phyloP scores from a whole-genome alignment of 2,797 vertebrate species.

The Hydrophis major region DNA sequence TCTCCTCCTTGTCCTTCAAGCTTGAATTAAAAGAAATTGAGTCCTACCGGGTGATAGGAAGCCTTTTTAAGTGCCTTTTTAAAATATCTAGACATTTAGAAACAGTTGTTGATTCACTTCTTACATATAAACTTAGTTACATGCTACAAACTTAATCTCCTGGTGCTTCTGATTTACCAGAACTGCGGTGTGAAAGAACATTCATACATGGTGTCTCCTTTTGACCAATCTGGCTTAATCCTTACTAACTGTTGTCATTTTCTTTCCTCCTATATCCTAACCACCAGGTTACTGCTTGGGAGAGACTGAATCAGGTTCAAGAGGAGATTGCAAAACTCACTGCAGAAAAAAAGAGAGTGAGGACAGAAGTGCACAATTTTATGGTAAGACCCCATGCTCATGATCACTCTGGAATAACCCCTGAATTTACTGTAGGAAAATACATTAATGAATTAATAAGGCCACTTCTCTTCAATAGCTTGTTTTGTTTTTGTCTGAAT shows the following conservation, averaged over 20 bases:
- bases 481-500: background rate
- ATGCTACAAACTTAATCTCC: background rate
- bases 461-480: background rate
- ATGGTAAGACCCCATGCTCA: conserved; percentile 73
- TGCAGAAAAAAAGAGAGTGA: conserved; percentile 71
- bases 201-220: background rate
- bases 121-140: background rate
- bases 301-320: conserved; percentile 72
- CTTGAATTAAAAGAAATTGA: background rate
- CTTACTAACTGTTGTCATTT: background rate
- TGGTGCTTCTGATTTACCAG: background rate
- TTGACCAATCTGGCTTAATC: background rate
- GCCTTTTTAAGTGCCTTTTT: background rate
- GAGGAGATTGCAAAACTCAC: conserved; percentile 75
- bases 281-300: conserved; percentile 78
- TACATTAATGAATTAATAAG: background rate
- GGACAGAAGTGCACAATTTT: conserved; percentile 68
- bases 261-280: no score
- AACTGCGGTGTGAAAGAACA: background rate
- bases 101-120: background rate
- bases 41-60: background rate
- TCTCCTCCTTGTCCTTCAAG: background rate
- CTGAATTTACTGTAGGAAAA: background rate
- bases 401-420: no score
- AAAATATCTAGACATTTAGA: no score